Evolutionary conservation across 2,797 vertebrate genomes (phyloP).

Genomic region (Acrocephalus scirpaceus): DNA sequence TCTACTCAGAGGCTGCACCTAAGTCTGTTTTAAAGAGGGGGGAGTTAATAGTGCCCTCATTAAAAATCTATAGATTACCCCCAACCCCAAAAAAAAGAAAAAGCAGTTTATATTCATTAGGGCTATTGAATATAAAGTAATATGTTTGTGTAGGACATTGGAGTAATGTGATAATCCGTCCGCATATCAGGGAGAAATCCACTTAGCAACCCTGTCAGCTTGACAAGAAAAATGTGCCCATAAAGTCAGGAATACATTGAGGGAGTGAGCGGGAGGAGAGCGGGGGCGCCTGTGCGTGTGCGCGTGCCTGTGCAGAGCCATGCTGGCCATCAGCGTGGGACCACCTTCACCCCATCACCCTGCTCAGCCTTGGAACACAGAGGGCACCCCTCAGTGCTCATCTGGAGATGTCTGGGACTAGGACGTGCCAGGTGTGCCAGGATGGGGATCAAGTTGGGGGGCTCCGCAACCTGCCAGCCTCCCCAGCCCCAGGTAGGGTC

Average conservation of each 20-base stretch:
- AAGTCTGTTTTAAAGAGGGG: conserved; percentile 81
- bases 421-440: rapidly evolving
- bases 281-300: not conserved
- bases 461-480: not conserved
- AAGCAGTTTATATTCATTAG: conserved; percentile 96
- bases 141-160: conserved; percentile 83
- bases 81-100: conserved; percentile 70
- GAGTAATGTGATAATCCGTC: conserved; percentile 82
- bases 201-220: conserved; percentile 77
- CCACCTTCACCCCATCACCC: not conserved
- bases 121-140: conserved; percentile 86
- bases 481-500: rapidly evolving
- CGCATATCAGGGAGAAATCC: conserved; percentile 81
- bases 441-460: not conserved
- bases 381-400: not conserved
- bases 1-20: conserved; percentile 70
- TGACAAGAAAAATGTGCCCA: conserved; percentile 80
- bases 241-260: conserved; percentile 76
- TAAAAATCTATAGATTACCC: conserved; percentile 83
- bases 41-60: conserved; percentile 71
- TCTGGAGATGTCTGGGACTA: not conserved
- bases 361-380: not conserved
- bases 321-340: rapidly evolving
- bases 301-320: not conserved
- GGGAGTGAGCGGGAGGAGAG: conserved; percentile 24